Base-by-base conservation (phyloP, 2,113 vertebrate species). In the Apus apus region DNA sequence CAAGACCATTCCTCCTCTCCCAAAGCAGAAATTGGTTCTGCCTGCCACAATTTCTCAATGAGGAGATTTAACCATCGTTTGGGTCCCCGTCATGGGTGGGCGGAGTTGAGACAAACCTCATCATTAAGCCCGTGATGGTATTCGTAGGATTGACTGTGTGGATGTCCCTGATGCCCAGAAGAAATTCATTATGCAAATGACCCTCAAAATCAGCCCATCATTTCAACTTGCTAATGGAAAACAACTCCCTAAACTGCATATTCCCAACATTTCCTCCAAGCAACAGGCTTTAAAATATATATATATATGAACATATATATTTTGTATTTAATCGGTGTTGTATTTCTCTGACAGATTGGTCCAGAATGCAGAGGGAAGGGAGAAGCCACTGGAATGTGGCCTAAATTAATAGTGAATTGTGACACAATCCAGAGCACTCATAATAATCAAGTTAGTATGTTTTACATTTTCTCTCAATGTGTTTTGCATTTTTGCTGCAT, bases 401-500 rank as follows among this genome's bases (percentile, higher is more conserved):
- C 93, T 96, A 96, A 97, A 97, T 97, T 97, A 97, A 96, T 91
- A 96, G 94, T 94, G 96, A 97, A 97, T 97, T 93, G 94, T 96
- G 97, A 97, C 95, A 95, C 74, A 96, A 96, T 96, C 97, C 97
- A 97, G 97, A 97, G 90, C 90, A 77, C 94, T 90, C 92, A 32
- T 94, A 97, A 96, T 97, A 97, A 97, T 97, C 95, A 95, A 94
- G 95, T 94, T 94, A 94, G 96, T 95, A 96, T 97, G 97, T 96
- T 97, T 97, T 97, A 91, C 79, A 95, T 97, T 97, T 97, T 96
- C 94, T 85, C 71, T 73, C 95, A 97, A 97, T 97, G 95, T 97
- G 97, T 97, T 97, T 96, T 95, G 93, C 91, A 94, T 97, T 97
- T 97, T 94, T 94, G 53, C 93, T 96, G 94, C 85, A 78, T 78